These are phyloP conservation scores for Oryzias javanicus DNA, from an alignment of 2,113 vertebrate species.

Conservation along the genomic window DNA sequence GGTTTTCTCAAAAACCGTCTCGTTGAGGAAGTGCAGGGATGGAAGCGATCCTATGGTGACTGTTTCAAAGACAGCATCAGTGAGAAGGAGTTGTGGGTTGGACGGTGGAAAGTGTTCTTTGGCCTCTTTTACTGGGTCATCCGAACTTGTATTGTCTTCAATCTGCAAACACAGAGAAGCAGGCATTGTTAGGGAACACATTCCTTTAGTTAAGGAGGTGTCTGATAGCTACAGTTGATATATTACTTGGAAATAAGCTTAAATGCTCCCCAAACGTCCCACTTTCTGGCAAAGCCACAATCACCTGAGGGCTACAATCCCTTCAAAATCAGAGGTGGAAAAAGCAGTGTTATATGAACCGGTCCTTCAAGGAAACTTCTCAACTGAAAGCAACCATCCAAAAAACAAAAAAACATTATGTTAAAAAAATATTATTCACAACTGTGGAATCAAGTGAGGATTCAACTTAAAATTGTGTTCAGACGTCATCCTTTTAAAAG, in stretches of 20 bases:
- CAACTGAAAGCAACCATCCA: no score
- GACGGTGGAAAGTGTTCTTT: slow-evolving; percentile 59
- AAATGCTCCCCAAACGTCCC: neutral
- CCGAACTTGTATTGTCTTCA: slow-evolving; percentile 10
- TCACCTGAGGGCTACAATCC: no score
- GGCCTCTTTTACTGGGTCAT: slow-evolving; percentile 61
- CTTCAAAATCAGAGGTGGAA: no score
- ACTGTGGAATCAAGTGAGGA: no score
- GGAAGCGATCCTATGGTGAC: slow-evolving; percentile 72
- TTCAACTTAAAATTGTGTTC: no score
- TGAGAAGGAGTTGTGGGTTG: slow-evolving; percentile 51
- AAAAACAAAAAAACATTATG: no score
- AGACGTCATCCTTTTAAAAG: no score
- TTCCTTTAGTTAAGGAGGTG: neutral
- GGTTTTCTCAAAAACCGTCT: slow-evolving; percentile 76
- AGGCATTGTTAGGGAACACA: slow-evolving; percentile 1
- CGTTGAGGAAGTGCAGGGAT: slow-evolving; percentile 75
- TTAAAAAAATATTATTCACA: no score
- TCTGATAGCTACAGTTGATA: neutral
- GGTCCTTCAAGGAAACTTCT: no score
- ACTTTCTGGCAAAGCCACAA: no score
- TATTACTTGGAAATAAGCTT: neutral
- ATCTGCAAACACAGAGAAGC: slow-evolving; percentile 53
- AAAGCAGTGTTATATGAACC: no score
- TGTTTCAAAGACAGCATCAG: slow-evolving; percentile 69